Conservation (phyloP, 1,140 invertebrate species). For the Onthophagus taurus region DNA sequence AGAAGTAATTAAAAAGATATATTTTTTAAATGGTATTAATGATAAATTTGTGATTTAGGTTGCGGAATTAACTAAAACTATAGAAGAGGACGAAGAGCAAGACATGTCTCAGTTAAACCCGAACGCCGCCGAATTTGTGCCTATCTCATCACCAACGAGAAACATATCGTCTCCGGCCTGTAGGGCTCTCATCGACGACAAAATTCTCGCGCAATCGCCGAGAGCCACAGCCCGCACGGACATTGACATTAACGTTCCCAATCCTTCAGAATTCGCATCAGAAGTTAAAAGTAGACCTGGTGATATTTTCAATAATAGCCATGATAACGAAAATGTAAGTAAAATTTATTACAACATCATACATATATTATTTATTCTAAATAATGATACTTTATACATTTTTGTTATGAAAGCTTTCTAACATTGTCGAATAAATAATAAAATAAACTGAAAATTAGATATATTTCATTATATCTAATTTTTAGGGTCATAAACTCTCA, state of each 20-base stretch:
- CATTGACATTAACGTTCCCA: slow-evolving; percentile 50
- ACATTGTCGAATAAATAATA: slow-evolving; percentile 8
- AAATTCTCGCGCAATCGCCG: slow-evolving; percentile 52
- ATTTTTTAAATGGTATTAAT: not conserved
- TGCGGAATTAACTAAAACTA: slow-evolving; percentile 11
- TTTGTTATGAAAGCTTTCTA: too few species aligned
- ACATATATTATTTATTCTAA: not conserved
- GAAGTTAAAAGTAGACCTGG: slow-evolving; percentile 49
- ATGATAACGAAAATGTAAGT: slow-evolving; percentile 33
- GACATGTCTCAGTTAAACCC: slow-evolving; percentile 59
- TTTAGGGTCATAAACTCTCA: slow-evolving; percentile 24
- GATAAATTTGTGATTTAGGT: not conserved
- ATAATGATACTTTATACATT: slow-evolving; percentile 4
- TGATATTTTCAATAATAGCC: slow-evolving; percentile 47
- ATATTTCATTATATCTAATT: too few species aligned
- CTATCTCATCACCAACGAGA: slow-evolving; percentile 45
- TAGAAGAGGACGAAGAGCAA: slow-evolving; percentile 38
- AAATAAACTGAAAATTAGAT: slow-evolving; percentile 10
- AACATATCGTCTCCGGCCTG: slow-evolving; percentile 33
- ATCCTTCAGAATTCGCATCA: slow-evolving; percentile 50
- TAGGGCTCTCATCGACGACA: slow-evolving; percentile 31
- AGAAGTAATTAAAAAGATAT: slow-evolving; percentile 14
- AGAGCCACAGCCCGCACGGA: slow-evolving; percentile 45
- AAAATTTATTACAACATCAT: not conserved
- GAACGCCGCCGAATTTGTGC: slow-evolving; percentile 62